phyloP scores from a whole-genome alignment of 1,140 invertebrate species.

The Ctenoplectra terminalis region DNA sequence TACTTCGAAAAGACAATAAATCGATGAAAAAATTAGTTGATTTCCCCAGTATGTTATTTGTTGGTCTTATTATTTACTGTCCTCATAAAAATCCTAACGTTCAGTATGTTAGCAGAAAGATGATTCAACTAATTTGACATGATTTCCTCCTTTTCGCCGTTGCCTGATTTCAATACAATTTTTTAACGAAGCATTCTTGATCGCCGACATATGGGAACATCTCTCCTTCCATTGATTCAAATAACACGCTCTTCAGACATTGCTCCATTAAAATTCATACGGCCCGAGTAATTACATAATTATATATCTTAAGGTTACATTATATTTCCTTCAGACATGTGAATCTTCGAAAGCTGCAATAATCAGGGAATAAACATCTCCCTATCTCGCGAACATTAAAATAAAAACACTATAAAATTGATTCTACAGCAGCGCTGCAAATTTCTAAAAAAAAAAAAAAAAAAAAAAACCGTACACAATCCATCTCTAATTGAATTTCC shows the following conservation, averaged over 20 bases:
- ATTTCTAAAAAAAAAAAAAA: too few species aligned
- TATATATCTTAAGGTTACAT: slow-evolving; percentile 38
- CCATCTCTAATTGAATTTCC: too few species aligned
- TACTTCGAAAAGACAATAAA: too few species aligned
- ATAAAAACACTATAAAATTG: neutral
- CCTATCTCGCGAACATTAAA: neutral
- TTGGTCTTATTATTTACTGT: too few species aligned
- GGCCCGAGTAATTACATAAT: slow-evolving; percentile 36
- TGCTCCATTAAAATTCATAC: slow-evolving; percentile 35
- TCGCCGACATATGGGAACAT: slow-evolving; percentile 23
- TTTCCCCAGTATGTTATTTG: too few species aligned
- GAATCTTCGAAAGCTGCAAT: slow-evolving; percentile 27
- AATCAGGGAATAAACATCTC: slow-evolving; percentile 16
- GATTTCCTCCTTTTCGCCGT: slow-evolving; percentile 13
- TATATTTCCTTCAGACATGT: slow-evolving; percentile 37
- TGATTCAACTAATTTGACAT: slow-evolving; percentile 16
- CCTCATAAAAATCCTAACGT: neutral
- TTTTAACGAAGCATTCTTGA: slow-evolving; percentile 37
- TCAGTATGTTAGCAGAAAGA: slow-evolving; percentile 14
- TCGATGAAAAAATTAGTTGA: too few species aligned
- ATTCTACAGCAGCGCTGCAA: too few species aligned
- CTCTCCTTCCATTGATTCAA: slow-evolving; percentile 9
- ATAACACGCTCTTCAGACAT: slow-evolving; percentile 23
- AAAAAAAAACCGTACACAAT: too few species aligned
- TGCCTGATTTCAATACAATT: slow-evolving; percentile 17